phyloP scores from a whole-genome alignment of 2,888 invertebrate species.

The Drosophila anomelani region DNA sequence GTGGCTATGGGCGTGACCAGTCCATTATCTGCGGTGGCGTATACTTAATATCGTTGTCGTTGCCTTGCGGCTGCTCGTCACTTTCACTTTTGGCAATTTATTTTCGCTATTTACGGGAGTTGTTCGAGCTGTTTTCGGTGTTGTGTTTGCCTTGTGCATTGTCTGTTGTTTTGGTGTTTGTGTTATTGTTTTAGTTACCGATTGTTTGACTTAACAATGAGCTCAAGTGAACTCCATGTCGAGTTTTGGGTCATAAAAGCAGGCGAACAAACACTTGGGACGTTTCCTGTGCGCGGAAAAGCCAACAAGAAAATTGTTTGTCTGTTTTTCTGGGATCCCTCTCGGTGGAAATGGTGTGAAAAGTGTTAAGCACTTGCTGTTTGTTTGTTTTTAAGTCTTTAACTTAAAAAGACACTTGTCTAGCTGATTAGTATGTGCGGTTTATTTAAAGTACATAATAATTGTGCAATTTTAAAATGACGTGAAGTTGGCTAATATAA shows the following conservation, averaged over 20 bases:
- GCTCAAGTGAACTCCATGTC: constrained; percentile 18
- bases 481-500: background rate
- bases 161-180: constrained; percentile 28
- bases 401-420: background rate
- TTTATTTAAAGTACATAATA: background rate
- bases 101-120: constrained; percentile 57
- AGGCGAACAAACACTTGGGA: constrained; percentile 17
- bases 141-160: constrained; percentile 13
- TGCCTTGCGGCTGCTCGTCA: constrained; percentile 29
- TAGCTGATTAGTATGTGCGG: background rate
- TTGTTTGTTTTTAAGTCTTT: constrained; percentile 5
- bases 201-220: constrained; percentile 39
- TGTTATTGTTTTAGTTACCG: constrained; percentile 35
- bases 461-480: background rate
- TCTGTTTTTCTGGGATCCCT: constrained; percentile 1
- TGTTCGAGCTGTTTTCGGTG: constrained; percentile 19
- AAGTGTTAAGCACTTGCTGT: background rate
- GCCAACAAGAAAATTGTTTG: constrained; percentile 21
- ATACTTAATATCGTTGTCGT: constrained; percentile 32
- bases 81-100: constrained; percentile 71
- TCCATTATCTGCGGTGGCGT: constrained; percentile 33
- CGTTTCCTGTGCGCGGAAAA: constrained; percentile 36
- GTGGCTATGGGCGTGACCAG: constrained; percentile 43
- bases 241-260: constrained; percentile 6
- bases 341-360: constrained; percentile 31